Evolutionary conservation across 2,888 invertebrate genomes (phyloP).

Genomic region (Schizotus pectinicornis): DNA sequence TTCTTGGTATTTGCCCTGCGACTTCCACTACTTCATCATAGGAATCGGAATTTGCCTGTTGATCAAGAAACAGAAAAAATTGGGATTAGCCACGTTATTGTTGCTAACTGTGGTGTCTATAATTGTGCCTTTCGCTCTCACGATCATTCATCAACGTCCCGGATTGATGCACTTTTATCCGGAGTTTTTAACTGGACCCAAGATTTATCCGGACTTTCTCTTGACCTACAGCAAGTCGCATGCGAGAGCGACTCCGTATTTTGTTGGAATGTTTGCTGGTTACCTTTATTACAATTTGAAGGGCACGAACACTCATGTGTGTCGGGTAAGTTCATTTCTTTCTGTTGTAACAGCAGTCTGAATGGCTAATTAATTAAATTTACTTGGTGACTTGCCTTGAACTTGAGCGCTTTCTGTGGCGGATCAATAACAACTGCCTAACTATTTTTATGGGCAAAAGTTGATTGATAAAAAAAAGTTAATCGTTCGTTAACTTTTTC

Average conservation of each 20-base stretch:
- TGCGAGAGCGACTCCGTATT: conserved; percentile 65
- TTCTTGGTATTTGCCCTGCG: conserved; percentile 74
- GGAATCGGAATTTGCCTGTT: conserved; percentile 61
- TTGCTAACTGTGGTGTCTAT: conserved; percentile 57
- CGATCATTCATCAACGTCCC: conserved; percentile 60
- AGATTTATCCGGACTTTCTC: conserved; percentile 62
- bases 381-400: neutral
- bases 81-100: conserved; percentile 56
- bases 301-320: conserved; percentile 45
- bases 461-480: neutral
- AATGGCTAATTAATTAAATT: neutral
- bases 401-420: too few relatives aligned
- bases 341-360: too few relatives aligned
- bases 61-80: conserved; percentile 55
- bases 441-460: neutral
- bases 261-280: conserved; percentile 65
- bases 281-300: conserved; percentile 57
- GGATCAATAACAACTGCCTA: too few relatives aligned
- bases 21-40: conserved; percentile 71
- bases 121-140: conserved; percentile 62
- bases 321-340: conserved; percentile 47
- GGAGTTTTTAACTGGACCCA: conserved; percentile 63
- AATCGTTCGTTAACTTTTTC: too few relatives aligned
- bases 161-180: conserved; percentile 65
- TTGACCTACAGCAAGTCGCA: conserved; percentile 67